Evolutionary conservation across 2,888 invertebrate species (phyloP), one percentile per base, ranked within the genome.

Genomic region (Athalia rosae): DNA sequence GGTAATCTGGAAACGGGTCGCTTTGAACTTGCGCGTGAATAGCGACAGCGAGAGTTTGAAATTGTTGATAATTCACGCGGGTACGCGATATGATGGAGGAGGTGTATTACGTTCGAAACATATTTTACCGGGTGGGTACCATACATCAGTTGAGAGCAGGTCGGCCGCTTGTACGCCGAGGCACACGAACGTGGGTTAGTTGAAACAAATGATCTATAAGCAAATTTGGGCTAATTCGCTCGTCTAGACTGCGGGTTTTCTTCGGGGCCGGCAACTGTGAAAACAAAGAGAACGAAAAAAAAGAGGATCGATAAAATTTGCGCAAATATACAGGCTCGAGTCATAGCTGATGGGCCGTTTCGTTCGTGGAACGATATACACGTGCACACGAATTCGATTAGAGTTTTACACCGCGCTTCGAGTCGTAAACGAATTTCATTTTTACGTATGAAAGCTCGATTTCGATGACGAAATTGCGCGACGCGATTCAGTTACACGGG

Each of bases 1-100:
- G 62, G 48, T 50, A 41, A 74, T 74, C 74, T 13, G 48, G 13
- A 45, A 56, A 15, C 43, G 8, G 28, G 28, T 11, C 15, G 58
- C 58, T 71, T 71, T 71, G 71, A 58, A 45, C 71, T 43, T 5
- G 58, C 45, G 58, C 58, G 58, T 71, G 71, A 71, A 71, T 71
- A n/a, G 58, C 58, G 56, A n/a, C 41, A 8, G 6, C 47, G 50
- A n/a, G 28, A 28, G 0, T 28, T 28, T 28, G 28, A 28, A 28
- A 28, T 28, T 28, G 28, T 28, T 2, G 67, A 67, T 53, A 67
- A 53, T 53, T 53, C 67, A 48, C 67, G 11, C n/a, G 43, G 53
- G 4, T 13, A 13, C 8, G 13, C 61, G 61, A 4, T n/a, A n/a
- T 28, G 13, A 45, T 71, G 56, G n/a, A 13, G 43, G 13, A 56